Evolutionary conservation across 92 coral and sea anemone genomes (phyloP), one percentile per base, ranked within the genome.

Genomic region (Palythoa heliodiscus): DNA sequence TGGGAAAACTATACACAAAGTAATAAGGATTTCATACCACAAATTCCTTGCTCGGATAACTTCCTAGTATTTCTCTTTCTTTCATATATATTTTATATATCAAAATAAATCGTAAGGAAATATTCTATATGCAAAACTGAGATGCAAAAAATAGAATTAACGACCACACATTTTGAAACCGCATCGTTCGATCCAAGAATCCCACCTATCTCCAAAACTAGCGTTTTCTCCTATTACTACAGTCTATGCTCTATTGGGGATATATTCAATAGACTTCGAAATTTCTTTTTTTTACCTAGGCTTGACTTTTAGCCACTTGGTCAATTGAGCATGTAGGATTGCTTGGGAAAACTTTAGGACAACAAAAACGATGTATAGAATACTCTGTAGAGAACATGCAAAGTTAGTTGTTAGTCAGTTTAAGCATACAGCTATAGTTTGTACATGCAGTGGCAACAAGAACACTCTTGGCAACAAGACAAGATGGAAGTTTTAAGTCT

Each of bases 21-120:
- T 61, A 69, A 79, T 25, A 39, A 4, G 20, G n/a, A 79, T 40
- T 79, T 61, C 23, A 47, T 22, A 20, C 43, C 68, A 20, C 22
- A 79, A 13, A 61, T 11, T 79, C n/a, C 16, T 68, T 63, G 9
- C 47, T 39, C 38, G 5, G 57, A 79, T 60, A 61, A 60, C 9
- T 40, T 63, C 17, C 38, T 79, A 79, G 39, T 63, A 4, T 63
- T 63, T 20, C 8, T 24, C 55, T 37, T 24, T 35, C 24, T 39
- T 15, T 64, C 6, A 19, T 47, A 63, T 79, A 22, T 61, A 43
- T 50, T 78, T 22, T 22, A 38, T 48, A 14, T 78, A 78, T 25
- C 73, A 78, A 78, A 78, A 78, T 78, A 78, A 78, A 78, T 78
- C 19, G 71, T 61, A 60, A 63, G 72, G 58, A 60, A 63, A 78